phyloP scores from a whole-genome alignment of 30 jellyfish, hydroid and myxozoan species.

The Aurelia coerulea region DNA sequence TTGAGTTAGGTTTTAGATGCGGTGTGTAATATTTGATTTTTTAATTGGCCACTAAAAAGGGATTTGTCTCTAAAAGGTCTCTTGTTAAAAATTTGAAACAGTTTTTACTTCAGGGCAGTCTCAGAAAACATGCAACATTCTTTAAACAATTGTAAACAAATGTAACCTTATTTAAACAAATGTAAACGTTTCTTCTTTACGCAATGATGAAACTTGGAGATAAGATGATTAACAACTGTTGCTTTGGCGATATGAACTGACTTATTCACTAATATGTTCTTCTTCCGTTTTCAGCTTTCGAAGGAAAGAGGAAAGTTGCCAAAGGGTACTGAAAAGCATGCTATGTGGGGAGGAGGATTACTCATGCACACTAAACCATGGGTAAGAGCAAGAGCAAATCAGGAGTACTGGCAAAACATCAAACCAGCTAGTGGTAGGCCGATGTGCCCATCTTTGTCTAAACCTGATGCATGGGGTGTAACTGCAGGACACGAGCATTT shows the following conservation, averaged over 20 bases:
- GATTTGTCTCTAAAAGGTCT: too few relatives aligned
- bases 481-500: constrained; percentile 82
- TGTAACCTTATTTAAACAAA: too few relatives aligned
- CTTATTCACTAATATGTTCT: background rate
- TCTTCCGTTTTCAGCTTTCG: constrained; percentile 33
- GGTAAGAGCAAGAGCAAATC: constrained; percentile 93
- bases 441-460: constrained; percentile 69
- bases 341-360: constrained; percentile 94
- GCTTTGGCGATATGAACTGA: background rate
- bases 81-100: too few relatives aligned
- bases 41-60: too few relatives aligned
- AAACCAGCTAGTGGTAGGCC: constrained; percentile 99
- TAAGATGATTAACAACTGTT: too few relatives aligned
- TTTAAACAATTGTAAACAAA: too few relatives aligned
- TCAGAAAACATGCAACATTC: too few relatives aligned
- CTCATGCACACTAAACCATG: constrained; percentile 93
- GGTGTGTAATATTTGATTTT: too few relatives aligned
- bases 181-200: too few relatives aligned
- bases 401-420: constrained; percentile 88
- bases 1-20: too few relatives aligned
- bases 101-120: too few relatives aligned
- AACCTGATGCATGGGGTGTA: constrained; percentile 95
- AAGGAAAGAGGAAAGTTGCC: constrained; percentile 86
- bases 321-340: constrained; percentile 84
- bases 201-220: too few relatives aligned